Percentiles rank a stretch among this genome's conserved stretches.
Evolutionary conservation across 2,113 vertebrate species (phyloP).

Genomic region (Oncorhynchus mykiss): DNA sequence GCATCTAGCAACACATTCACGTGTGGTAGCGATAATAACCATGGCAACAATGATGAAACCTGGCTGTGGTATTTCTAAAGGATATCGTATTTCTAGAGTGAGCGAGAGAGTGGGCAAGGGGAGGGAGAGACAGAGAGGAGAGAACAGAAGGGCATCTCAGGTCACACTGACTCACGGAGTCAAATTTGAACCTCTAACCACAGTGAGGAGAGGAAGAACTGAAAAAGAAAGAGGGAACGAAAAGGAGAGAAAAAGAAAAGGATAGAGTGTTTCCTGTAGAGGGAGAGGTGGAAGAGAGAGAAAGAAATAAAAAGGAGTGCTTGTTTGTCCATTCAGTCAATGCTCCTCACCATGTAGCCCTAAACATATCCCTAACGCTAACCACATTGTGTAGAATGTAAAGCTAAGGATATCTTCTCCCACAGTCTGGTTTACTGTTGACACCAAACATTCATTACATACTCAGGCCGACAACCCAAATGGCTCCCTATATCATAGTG

Average conservation of each 20-base stretch:
- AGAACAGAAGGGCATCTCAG: constrained; percentile 15
- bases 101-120: background rate
- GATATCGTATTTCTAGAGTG: background rate
- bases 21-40: background rate
- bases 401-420: too few species aligned
- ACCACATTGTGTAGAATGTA: too few species aligned
- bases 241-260: background rate
- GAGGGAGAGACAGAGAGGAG: background rate
- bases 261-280: background rate
- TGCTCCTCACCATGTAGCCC: background rate
- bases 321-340: background rate
- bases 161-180: background rate
- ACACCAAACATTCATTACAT: too few species aligned
- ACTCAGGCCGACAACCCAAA: too few species aligned
- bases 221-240: background rate
- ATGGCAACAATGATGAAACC: background rate
- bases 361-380: too few species aligned
- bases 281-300: background rate
- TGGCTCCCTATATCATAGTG: too few species aligned
- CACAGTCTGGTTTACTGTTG: too few species aligned
- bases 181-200: background rate
- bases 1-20: too few species aligned
- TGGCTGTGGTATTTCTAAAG: constrained; percentile 9
- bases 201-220: background rate
- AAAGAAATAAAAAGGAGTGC: background rate